Percentiles rank a stretch among this genome's conserved stretches.
Evolutionary conservation across 2,888 invertebrate genomes (phyloP).

Genomic region (Ferrisia virgata): DNA sequence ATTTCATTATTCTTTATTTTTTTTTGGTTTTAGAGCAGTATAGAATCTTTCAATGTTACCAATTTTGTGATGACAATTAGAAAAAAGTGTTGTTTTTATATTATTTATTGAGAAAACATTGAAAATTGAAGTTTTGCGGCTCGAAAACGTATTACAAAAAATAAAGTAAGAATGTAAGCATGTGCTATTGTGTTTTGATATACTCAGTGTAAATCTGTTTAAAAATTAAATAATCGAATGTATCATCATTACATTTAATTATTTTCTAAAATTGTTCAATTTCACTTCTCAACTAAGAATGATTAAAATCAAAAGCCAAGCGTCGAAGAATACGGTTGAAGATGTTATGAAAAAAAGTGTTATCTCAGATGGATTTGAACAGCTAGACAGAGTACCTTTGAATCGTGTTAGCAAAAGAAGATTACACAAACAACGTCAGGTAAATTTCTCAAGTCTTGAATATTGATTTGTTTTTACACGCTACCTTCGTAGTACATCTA

Average conservation of each 20-base stretch:
- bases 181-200: background rate
- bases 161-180: too few species aligned
- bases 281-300: background rate
- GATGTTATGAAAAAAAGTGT: constrained; percentile 61
- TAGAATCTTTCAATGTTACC: background rate
- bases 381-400: constrained; percentile 61
- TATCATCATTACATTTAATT: too few species aligned
- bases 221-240: too few species aligned
- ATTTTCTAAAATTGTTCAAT: background rate
- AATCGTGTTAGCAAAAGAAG: constrained; percentile 61
- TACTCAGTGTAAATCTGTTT: too few species aligned
- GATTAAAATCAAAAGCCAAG: background rate
- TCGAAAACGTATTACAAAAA: background rate
- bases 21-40: background rate
- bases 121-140: background rate
- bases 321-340: background rate
- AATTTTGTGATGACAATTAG: background rate
- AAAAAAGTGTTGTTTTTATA: background rate
- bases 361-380: constrained; percentile 65
- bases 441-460: constrained; percentile 50
- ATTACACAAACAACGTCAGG: constrained; percentile 60
- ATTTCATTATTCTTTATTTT: too few species aligned
- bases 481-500: too few species aligned
- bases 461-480: constrained; percentile 25
- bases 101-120: background rate